phyloP scores from a whole-genome alignment of 2,113 vertebrate genomes.

The Semicossyphus pulcher region DNA sequence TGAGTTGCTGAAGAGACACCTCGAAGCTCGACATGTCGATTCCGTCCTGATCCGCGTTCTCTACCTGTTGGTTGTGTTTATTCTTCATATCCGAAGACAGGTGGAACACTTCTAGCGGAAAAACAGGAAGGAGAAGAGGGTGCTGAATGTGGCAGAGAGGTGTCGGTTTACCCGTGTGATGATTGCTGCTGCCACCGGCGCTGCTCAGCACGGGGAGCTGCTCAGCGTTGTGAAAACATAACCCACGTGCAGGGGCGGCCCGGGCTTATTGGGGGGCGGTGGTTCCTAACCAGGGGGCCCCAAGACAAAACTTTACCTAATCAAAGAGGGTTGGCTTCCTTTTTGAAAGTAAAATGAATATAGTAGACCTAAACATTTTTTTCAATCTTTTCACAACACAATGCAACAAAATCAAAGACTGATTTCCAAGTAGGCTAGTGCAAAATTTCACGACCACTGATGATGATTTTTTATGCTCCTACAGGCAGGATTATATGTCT shows the following conservation, averaged over 20 bases:
- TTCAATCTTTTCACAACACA: no score
- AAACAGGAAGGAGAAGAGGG: background rate
- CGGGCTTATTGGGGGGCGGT: background rate
- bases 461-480: no score
- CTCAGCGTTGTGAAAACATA: background rate
- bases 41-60: background rate
- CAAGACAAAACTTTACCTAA: background rate
- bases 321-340: no score
- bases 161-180: conserved; percentile 43
- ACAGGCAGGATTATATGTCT: no score
- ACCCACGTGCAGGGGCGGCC: conserved; percentile 1
- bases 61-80: conserved; percentile 44
- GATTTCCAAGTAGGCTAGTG: no score
- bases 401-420: no score
- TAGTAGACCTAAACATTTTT: no score
- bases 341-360: no score
- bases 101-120: background rate
- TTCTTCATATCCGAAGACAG: conserved; percentile 58
- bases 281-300: background rate
- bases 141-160: conserved; percentile 31
- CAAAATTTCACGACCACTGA: no score
- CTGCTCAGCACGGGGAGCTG: background rate
- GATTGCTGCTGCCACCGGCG: background rate
- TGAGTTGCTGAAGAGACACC: conserved; percentile 92
- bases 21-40: conserved; percentile 84